Conservation (phyloP, 2,113 vertebrate species). For the Corydoras sp. region DNA sequence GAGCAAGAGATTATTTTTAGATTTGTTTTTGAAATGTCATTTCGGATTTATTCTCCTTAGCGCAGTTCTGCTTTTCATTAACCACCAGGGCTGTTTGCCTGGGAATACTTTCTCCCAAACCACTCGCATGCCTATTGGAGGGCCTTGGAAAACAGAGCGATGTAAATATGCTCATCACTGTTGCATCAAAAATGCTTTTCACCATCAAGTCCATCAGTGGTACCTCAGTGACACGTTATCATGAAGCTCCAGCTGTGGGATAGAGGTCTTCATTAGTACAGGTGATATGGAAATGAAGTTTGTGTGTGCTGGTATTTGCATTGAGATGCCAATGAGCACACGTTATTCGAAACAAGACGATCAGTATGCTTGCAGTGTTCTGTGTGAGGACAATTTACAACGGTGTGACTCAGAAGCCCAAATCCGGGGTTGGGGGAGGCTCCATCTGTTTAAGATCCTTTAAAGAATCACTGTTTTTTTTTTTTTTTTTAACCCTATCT, state of each 20-base stretch:
- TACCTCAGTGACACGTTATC: not conserved
- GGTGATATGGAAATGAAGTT: constrained; percentile 11
- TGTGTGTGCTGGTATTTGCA: constrained; percentile 5
- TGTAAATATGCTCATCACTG: not conserved
- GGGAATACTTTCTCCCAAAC: not conserved
- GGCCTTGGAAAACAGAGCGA: constrained; percentile 13
- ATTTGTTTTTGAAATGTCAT: constrained; percentile 1
- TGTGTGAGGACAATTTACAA: constrained; percentile 16
- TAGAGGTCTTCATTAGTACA: constrained; percentile 4
- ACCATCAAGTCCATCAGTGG: constrained; percentile 6
- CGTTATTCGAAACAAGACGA: constrained; percentile 7
- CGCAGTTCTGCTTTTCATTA: not conserved
- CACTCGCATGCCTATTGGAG: constrained; percentile 1
- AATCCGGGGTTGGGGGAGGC: too few relatives aligned
- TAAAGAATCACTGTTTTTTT: not conserved
- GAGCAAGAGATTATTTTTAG: not conserved
- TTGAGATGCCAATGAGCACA: constrained; percentile 9
- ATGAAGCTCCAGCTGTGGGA: not conserved
- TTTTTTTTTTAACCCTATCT: not conserved
- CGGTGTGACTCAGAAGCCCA: not conserved
- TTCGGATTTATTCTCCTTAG: constrained; percentile 5
- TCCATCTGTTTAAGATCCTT: not conserved
- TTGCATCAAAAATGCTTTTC: constrained; percentile 19
- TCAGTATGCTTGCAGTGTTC: constrained; percentile 9
- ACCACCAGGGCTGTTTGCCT: not conserved